phyloP scores from a whole-genome alignment of 2,113 vertebrate species.

The Oenanthe melanoleuca region DNA sequence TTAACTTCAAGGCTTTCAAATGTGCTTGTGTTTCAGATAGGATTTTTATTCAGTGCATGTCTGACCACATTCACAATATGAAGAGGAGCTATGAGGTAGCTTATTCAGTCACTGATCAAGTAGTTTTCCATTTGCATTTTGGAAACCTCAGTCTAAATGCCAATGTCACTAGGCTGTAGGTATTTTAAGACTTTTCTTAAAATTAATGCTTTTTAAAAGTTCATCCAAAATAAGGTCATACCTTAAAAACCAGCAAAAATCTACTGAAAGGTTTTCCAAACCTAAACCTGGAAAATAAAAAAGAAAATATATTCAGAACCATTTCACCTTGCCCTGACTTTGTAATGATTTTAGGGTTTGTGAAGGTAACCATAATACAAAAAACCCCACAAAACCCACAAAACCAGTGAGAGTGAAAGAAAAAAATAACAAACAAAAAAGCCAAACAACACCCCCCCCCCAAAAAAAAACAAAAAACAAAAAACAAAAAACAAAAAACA shows the following conservation, averaged over 20 bases:
- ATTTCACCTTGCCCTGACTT: constrained; percentile 15
- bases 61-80: background rate
- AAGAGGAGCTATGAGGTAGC: background rate
- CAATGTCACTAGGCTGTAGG: background rate
- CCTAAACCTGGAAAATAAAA: background rate
- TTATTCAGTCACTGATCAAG: background rate
- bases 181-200: constrained; percentile 3
- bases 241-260: background rate
- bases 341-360: constrained; percentile 35
- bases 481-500: too few species aligned
- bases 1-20: background rate
- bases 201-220: constrained; percentile 4
- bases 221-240: constrained; percentile 6
- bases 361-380: background rate
- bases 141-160: background rate
- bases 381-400: background rate
- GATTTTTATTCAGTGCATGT: background rate
- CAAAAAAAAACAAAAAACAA: too few species aligned
- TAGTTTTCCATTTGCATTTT: constrained; percentile 12
- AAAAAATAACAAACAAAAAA: background rate
- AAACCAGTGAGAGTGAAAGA: background rate
- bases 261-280: background rate
- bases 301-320: background rate
- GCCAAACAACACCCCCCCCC: background rate
- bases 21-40: background rate